phyloP scores from a whole-genome alignment of 2,888 invertebrate species.

The Girardia tigrina region DNA sequence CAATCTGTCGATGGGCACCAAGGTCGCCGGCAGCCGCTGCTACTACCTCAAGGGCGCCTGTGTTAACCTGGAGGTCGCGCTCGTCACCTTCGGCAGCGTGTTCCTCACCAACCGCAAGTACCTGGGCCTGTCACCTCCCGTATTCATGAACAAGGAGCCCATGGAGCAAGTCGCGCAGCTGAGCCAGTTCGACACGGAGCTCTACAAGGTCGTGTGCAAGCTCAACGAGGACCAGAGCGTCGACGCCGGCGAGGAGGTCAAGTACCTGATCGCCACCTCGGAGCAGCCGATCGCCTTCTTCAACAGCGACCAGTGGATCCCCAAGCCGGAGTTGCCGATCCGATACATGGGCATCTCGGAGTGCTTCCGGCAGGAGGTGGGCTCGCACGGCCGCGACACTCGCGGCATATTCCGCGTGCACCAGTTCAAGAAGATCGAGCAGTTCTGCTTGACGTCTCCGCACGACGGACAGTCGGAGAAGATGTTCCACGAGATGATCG shows the following conservation, averaged over 20 bases:
- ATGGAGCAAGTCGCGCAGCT: conserved; percentile 99
- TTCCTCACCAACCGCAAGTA: conserved; percentile 64
- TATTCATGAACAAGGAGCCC: conserved; percentile 94
- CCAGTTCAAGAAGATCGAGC: conserved; percentile 98
- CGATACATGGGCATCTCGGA: conserved; percentile 91
- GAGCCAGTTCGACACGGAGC: conserved; percentile 94
- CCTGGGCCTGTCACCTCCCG: conserved; percentile 82
- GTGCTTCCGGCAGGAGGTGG: conserved; percentile 94
- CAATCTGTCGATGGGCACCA: conserved; percentile 74
- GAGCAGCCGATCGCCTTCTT: conserved; percentile 98
- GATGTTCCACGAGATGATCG: conserved; percentile 95
- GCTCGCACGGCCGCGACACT: conserved; percentile 94
- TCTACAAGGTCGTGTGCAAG: conserved; percentile 63
- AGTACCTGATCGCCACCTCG: conserved; percentile 94
- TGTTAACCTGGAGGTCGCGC: conserved; percentile 83
- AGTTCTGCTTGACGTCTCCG: conserved; percentile 90
- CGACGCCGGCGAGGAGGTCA: conserved; percentile 68
- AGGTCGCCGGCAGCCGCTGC: conserved; percentile 79
- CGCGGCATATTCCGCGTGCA: conserved; percentile 96
- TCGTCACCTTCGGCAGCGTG: conserved; percentile 74
- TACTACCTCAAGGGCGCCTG: conserved; percentile 77
- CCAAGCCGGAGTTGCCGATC: conserved; percentile 71
- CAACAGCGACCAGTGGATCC: conserved; percentile 89
- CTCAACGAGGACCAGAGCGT: conserved; percentile 50
- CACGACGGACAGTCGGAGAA: conserved; percentile 90